phyloP scores from a whole-genome alignment of 2,888 invertebrate species.

The Pollenia angustigena region DNA sequence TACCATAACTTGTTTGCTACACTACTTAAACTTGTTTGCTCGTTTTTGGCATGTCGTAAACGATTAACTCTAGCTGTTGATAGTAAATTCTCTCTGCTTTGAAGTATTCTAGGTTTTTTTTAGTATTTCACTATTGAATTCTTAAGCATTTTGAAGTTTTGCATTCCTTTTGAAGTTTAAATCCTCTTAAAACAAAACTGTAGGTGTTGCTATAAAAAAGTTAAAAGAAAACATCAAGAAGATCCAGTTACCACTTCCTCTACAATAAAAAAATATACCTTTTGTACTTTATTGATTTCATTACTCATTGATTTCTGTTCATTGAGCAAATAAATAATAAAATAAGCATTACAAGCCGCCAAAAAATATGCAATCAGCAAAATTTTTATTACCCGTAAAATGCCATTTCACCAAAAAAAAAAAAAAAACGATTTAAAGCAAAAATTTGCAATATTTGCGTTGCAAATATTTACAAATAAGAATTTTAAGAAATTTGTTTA shows the following conservation, averaged over 20 bases:
- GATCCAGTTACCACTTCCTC: conserved; percentile 57
- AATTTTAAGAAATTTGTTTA: no score
- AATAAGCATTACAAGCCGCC: background rate
- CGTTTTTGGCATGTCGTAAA: conserved; percentile 31
- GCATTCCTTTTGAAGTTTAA: conserved; percentile 64
- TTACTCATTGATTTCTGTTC: conserved; percentile 30
- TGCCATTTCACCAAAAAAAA: background rate
- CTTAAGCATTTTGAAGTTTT: conserved; percentile 52
- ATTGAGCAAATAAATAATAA: background rate
- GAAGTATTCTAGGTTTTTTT: conserved; percentile 39
- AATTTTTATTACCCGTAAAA: background rate
- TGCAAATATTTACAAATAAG: background rate
- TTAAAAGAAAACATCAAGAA: conserved; percentile 30
- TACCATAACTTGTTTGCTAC: background rate
- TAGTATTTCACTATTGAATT: conserved; percentile 16
- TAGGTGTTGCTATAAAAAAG: conserved; percentile 55
- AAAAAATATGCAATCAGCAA: conserved; percentile 2
- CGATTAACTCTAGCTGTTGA: conserved; percentile 59
- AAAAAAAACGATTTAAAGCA: background rate
- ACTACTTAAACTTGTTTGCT: background rate
- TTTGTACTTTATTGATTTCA: conserved; percentile 38
- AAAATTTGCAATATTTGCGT: background rate
- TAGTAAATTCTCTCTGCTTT: conserved; percentile 45
- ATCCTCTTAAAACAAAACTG: conserved; percentile 61
- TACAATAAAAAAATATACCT: conserved; percentile 6